Conservation (phyloP, 1,140 invertebrate genomes). For the Stenopsyche tienmushanensis region DNA sequence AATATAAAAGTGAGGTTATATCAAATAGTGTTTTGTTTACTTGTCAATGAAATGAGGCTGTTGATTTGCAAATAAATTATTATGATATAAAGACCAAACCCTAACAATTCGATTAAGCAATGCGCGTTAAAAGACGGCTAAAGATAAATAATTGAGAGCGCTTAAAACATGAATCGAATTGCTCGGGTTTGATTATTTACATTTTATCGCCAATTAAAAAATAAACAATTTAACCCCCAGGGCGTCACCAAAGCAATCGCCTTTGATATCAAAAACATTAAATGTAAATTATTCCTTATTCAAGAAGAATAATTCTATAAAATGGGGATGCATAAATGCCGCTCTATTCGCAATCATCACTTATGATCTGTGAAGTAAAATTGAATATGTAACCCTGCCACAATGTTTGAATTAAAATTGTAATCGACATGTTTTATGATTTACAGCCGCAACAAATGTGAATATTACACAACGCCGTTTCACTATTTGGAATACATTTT, state of each 20-base stretch:
- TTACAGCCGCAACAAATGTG: constrained; percentile 37
- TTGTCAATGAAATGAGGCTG: too few relatives aligned
- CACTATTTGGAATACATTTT: constrained; percentile 38
- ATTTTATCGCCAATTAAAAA: too few relatives aligned
- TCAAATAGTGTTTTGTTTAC: too few relatives aligned
- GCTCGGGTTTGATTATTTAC: too few relatives aligned
- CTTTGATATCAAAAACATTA: constrained; percentile 34
- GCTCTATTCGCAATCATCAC: constrained; percentile 28
- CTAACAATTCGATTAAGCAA: too few relatives aligned
- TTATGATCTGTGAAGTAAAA: constrained; percentile 38
- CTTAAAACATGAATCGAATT: too few relatives aligned
- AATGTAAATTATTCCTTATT: constrained; percentile 27
- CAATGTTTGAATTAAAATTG: constrained; percentile 1
- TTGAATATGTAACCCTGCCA: not conserved
- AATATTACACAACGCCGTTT: constrained; percentile 31
- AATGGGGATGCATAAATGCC: constrained; percentile 38
- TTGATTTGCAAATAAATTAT: not conserved
- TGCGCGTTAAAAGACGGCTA: too few relatives aligned
- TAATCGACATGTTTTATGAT: constrained; percentile 8
- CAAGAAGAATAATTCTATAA: constrained; percentile 33
- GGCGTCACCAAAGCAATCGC: constrained; percentile 20
- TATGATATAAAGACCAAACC: not conserved
- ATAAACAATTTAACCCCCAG: too few relatives aligned
- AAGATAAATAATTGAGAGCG: too few relatives aligned
- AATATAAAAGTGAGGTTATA: too few relatives aligned